Conservation (phyloP, 2,113 vertebrate species). For the Scomber scombrus region DNA sequence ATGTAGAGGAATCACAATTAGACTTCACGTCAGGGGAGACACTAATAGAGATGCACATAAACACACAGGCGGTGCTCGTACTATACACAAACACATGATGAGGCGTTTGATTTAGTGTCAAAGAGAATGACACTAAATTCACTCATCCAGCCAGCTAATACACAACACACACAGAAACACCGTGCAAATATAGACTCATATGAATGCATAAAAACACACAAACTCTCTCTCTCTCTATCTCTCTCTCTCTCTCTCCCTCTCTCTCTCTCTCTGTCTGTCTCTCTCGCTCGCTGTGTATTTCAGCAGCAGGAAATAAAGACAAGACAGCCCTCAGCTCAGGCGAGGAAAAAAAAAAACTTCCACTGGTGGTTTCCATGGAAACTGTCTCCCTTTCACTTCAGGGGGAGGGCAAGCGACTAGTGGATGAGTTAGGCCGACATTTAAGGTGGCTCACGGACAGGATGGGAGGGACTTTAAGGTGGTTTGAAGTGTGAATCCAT, state of each 20-base stretch:
- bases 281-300: constrained; percentile 37
- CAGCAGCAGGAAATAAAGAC: constrained; percentile 73
- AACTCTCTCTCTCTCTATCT: constrained; percentile 13
- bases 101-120: constrained; percentile 40
- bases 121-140: constrained; percentile 1
- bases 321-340: constrained; percentile 75
- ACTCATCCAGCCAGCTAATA: constrained; percentile 32
- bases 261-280: too few relatives aligned
- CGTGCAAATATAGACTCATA: constrained; percentile 59
- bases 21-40: constrained; percentile 52
- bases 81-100: constrained; percentile 21
- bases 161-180: constrained; percentile 21
- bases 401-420: constrained; percentile 74
- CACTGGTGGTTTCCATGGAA: constrained; percentile 87
- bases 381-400: constrained; percentile 79
- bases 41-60: constrained; percentile 30
- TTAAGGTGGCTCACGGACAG: constrained; percentile 71
- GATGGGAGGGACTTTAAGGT: constrained; percentile 76
- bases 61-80: constrained; percentile 17
- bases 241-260: too few relatives aligned
- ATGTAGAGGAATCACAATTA: constrained; percentile 68
- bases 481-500: constrained; percentile 60
- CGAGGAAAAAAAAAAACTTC: constrained; percentile 75
- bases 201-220: constrained; percentile 48
- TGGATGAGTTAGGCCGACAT: constrained; percentile 69